phyloP scores from a whole-genome alignment of 2,113 vertebrate species.

The Elephantulus edwardii region DNA sequence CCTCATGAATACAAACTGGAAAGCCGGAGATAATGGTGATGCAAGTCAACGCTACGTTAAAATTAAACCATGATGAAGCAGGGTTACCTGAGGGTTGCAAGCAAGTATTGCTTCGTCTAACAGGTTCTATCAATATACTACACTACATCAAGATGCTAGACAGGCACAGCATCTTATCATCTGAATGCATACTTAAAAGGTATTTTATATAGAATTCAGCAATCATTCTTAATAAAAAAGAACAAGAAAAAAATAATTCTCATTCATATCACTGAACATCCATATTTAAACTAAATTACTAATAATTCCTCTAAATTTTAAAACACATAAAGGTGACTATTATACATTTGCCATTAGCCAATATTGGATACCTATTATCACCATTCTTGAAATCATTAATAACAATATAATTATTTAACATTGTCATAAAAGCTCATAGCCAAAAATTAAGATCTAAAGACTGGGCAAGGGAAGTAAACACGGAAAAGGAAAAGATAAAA shows the following conservation, averaged over 20 bases:
- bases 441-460: constrained; percentile 30
- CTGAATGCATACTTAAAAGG: constrained; percentile 40
- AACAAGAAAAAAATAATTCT: constrained; percentile 48
- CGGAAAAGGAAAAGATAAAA: constrained; percentile 30
- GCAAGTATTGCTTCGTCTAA: not conserved
- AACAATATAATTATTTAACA: constrained; percentile 58
- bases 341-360: not conserved
- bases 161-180: constrained; percentile 1
- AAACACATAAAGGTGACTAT: not conserved
- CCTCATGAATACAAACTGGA: not conserved
- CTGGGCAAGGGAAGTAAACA: constrained; percentile 1
- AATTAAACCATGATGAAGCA: not conserved
- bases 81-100: not conserved
- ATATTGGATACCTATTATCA: not conserved
- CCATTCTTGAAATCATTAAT: constrained; percentile 34
- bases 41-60: not conserved
- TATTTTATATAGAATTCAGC: constrained; percentile 52
- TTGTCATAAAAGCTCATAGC: constrained; percentile 36
- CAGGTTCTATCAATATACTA: not conserved
- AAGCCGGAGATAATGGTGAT: not conserved
- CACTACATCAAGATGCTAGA: not conserved
- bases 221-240: constrained; percentile 53
- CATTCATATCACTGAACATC: constrained; percentile 5
- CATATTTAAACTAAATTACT: constrained; percentile 47
- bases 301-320: constrained; percentile 46